Base-by-base conservation (phyloP, 2,888 invertebrate genomes). In the Drosophila macrospina region DNA sequence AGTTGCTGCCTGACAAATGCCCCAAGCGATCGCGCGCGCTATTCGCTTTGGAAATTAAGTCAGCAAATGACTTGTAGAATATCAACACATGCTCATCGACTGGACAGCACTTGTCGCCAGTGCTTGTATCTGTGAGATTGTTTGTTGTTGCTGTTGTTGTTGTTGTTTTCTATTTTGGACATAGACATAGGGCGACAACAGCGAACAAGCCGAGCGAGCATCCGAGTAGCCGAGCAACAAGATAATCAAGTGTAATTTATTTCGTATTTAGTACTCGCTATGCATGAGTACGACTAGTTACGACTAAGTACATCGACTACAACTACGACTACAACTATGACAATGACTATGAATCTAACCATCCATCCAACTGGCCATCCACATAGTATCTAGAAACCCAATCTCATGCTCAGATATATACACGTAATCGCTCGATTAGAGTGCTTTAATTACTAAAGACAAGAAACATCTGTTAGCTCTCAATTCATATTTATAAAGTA, bases 61-160 rank as follows among this genome's bases (percentile, higher is more conserved):
- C 89, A 86, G 80, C 88, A 90, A 90, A 90, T 90, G 89, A 90
- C 90, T 90, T 90, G 90, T 90, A 90, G 90, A 90, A 86, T 78
- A 75, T 80, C 69, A 65, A 52, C 66, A 77, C 74, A 79, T 61
- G 73, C 54, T 54, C 69, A 52, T 28, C 15, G 51, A 69, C 52
- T 63, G 60, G 10, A 41, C 52, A 42, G 65, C 54, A 56, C 30
- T 30, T 37, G 44, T 30, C 42, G 30, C 15, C 13, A 26, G 36
- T 45, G 15, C 26, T 26, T 50, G 82, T 74, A 59, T 72, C 69
- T 65, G 65, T 66, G 72, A 78, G 76, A 57, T 66, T 73, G 67
- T 63, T 74, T 57, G 68, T 72, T 59, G 36, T 56, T 54, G 47
- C n/a, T n/a, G n/a, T n/a, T n/a, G n/a, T 74, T 57, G 68, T 72